Evolutionary conservation across 2,888 invertebrate species (phyloP), one percentile per base, ranked within the genome.

Genomic region (Lycophotia porphyrea): DNA sequence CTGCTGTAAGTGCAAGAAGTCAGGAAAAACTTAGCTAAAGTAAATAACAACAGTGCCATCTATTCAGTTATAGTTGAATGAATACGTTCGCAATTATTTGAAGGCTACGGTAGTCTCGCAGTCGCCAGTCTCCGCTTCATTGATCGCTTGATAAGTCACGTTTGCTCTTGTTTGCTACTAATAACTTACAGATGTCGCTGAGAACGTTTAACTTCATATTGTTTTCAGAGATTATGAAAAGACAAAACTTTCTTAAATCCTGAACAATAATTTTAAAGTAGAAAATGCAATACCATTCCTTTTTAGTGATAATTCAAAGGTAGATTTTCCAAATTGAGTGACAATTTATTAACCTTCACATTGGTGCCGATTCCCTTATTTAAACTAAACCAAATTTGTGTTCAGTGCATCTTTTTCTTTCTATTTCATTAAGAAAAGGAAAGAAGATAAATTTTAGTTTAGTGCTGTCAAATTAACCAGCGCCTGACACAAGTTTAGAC

Each of bases 121-220:
- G 27, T 13, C 24, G 11, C 5, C n/a, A 15, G 0, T 15, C 31
- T 34, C 24, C n/a, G 36, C 24, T 58, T 21, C 18, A 65, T 18
- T 42, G 58, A 63, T 66, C 3, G 18, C 31, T 49, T 42, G 63
- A 18, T 21, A 24, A 44, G 39, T 42, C 52, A 24, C 27, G 39
- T 42, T 60, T 64, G 31, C 52, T 42, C 39, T 8, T 4, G 21
- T 47, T 64, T 67, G 24, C 52, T 7, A 39, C n/a, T 4, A 15
- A 52, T 24, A 13, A 36, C 13, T 5, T 11, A 3, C 11, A 81
- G 81, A 81, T 81, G 81, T 52, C 81, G 81, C 74, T 84, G 47
- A 9, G 31, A 52, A 27, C 69, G n/a, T 15, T 2, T 21, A 13
- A 15, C 11, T 60, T 11, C 1, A 7, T 31, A 39, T 18, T 18